Evolutionary conservation across 2,113 vertebrate species (phyloP).

Genomic region (Zosterops borbonicus): DNA sequence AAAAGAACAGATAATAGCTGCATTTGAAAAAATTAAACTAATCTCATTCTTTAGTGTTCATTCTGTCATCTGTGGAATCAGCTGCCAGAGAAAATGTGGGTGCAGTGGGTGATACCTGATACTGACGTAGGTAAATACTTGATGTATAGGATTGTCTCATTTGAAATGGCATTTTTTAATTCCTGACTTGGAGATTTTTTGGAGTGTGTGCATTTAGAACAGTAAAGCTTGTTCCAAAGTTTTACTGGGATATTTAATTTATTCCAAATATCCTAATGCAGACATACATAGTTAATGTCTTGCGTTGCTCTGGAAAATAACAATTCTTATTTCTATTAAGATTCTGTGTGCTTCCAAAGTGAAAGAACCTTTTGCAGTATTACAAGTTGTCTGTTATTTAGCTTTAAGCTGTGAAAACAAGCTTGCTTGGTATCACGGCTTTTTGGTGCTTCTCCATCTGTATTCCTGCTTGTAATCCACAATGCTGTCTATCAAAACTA

Average conservation of each 20-base stretch:
- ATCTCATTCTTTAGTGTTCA: neutral
- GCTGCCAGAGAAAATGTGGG: neutral
- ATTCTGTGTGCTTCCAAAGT: neutral
- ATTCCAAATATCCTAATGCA: neutral
- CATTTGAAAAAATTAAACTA: neutral
- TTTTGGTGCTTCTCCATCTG: neutral
- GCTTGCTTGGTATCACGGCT: neutral
- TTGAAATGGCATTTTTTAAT: neutral
- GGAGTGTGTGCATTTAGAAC: neutral
- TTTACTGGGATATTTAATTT: neutral
- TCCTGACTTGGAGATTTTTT: neutral
- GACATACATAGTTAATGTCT: neutral
- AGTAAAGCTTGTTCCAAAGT: neutral
- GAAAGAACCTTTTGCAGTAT: neutral
- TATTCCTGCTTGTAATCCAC: neutral
- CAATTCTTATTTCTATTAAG: neutral
- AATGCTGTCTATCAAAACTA: neutral
- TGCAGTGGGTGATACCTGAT: neutral
- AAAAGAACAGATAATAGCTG: neutral
- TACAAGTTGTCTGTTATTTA: neutral
- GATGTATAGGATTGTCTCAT: neutral
- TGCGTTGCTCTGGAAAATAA: neutral
- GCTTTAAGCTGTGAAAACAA: neutral
- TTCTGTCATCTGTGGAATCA: neutral
- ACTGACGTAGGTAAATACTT: neutral